Evolutionary conservation across 1,140 invertebrate genomes (phyloP), one percentile per base, ranked within the genome.

Genomic region (Pristionchus pacificus): DNA sequence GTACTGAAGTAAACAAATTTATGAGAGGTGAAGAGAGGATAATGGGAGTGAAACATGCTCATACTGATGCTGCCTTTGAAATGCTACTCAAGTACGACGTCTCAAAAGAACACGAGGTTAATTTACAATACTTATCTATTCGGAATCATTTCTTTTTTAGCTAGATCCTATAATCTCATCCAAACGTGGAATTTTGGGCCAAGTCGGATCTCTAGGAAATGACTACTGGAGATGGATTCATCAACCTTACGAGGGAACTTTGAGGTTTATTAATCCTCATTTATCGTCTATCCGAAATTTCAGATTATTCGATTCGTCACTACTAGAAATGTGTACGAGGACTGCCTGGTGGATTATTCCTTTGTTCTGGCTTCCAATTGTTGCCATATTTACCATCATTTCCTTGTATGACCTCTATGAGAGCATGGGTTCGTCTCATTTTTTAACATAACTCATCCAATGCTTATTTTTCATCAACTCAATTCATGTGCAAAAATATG

Each of bases 141-240:
- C 30, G 19, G 30, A 61, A 55, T 62, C 55, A 55, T 57, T n/a
- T 55, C 15, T 30, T 2, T 58, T 76, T 75, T 66, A 81, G 78
- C 79, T 84, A 77, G 84, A 85, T 70, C 78, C 81, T 28, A 63
- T 85, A 6, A 68, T 87, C 2, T 85, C 86, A 68, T 84, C 80
- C 76, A 79, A 77, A 30, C 79, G 80, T 63, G 85, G 85, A 25
- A 78, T 87, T 27, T 71, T 86, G 2, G 77, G 73, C 14, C 80
- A 85, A 73, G 81, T 87, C 65, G 80, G 80, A 2, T 38, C 77
- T 10, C 77, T 87, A 27, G 83, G 84, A 24, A 79, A 84, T 1
- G 76, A 82, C n/a, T 87, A 87, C 70, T 85, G 83, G 79, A 83
- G 79, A 14, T 87, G 86, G 86, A 84, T 85, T 58, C 86, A 87